phyloP scores from a whole-genome alignment of 2,797 vertebrate species.

The Scolopax bukidnonensis region DNA sequence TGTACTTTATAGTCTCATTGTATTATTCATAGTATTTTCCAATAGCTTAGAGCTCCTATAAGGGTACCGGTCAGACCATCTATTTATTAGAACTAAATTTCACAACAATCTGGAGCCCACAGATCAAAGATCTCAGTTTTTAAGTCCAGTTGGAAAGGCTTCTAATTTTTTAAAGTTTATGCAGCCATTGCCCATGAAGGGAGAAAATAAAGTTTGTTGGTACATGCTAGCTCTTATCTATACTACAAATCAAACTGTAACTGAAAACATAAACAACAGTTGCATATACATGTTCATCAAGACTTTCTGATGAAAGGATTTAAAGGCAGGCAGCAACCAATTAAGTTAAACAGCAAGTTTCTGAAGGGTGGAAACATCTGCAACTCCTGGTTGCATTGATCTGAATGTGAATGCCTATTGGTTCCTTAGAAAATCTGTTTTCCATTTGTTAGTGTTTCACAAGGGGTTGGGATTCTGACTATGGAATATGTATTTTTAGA shows the following conservation, averaged over 20 bases:
- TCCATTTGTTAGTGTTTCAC: background rate
- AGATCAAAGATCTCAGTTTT: background rate
- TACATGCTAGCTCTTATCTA: background rate
- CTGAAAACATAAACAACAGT: background rate
- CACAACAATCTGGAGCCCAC: background rate
- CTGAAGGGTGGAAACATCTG: background rate
- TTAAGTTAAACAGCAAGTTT: background rate
- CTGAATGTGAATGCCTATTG: rapidly evolving
- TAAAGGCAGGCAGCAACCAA: background rate
- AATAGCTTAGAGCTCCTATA: background rate
- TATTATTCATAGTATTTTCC: background rate
- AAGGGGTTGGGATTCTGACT: rapidly evolving
- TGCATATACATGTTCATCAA: background rate
- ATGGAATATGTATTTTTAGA: background rate
- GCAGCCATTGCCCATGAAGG: background rate
- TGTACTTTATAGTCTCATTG: background rate
- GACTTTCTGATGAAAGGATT: background rate
- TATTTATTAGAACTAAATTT: background rate
- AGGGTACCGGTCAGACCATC: background rate
- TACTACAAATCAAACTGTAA: background rate
- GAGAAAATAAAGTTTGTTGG: background rate
- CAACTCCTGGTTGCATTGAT: background rate
- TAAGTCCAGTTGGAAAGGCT: background rate
- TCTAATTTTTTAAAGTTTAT: background rate
- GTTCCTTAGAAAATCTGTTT: background rate